Evolutionary conservation across 2,113 vertebrate species (phyloP).

Genomic region (Halcyon senegalensis): DNA sequence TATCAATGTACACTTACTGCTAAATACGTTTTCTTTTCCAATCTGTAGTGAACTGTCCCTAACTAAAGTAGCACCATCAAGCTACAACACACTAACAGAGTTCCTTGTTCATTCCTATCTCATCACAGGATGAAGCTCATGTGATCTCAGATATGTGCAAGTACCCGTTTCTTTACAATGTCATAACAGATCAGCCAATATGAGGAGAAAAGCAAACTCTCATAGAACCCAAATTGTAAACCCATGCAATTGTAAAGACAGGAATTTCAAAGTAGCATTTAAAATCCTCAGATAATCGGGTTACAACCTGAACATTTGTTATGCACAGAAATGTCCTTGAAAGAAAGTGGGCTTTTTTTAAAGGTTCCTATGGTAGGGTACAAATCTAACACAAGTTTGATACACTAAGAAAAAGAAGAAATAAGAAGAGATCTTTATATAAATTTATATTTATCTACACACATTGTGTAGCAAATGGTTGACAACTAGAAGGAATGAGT

Average conservation of each 20-base stretch:
- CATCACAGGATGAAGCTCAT: not conserved
- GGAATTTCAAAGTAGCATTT: not conserved
- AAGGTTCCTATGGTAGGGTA: not conserved
- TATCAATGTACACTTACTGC: not conserved
- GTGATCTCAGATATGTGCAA: not conserved
- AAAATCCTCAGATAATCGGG: not conserved
- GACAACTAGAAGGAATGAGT: not conserved
- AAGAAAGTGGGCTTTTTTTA: not conserved
- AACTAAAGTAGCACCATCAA: not conserved
- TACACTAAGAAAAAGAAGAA: not conserved
- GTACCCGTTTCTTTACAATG: not conserved
- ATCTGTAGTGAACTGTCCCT: not conserved
- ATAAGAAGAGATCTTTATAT: not conserved
- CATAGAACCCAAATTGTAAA: not conserved
- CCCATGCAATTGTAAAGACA: not conserved
- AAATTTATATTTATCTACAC: not conserved
- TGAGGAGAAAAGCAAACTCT: not conserved
- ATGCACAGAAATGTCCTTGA: not conserved
- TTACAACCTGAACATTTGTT: not conserved
- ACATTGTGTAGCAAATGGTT: rapidly evolving
- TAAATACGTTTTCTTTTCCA: not conserved
- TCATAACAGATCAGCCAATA: not conserved
- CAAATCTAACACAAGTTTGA: not conserved
- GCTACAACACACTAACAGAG: not conserved
- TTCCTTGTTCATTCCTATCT: not conserved